phyloP scores from a whole-genome alignment of 2,797 vertebrate species.

The Myotis myotis region DNA sequence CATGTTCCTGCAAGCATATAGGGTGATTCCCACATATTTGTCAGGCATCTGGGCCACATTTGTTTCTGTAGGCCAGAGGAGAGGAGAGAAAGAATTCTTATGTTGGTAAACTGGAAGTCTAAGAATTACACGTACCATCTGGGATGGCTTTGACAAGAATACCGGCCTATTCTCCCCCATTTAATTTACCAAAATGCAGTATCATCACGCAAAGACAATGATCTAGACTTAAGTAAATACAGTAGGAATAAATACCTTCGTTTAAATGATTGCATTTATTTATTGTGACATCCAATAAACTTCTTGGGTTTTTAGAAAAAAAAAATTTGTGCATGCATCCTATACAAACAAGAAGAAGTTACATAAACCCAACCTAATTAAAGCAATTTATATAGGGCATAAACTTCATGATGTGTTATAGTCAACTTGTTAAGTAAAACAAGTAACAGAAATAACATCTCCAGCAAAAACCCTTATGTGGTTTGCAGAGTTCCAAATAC shows the following conservation, averaged over 20 bases:
- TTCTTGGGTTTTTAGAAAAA: constrained; percentile 41
- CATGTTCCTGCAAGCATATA: constrained; percentile 51
- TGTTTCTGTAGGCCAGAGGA: constrained; percentile 53
- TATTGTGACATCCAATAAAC: constrained; percentile 37
- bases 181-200: constrained; percentile 53
- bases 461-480: constrained; percentile 67
- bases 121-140: constrained; percentile 57
- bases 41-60: constrained; percentile 52
- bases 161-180: background rate
- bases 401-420: constrained; percentile 68
- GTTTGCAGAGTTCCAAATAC: constrained; percentile 74
- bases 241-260: constrained; percentile 11
- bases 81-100: constrained; percentile 43
- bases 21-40: constrained; percentile 50
- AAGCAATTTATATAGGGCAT: constrained; percentile 72
- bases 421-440: constrained; percentile 71
- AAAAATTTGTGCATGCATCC: background rate
- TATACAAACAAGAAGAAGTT: constrained; percentile 58
- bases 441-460: constrained; percentile 73
- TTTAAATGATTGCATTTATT: constrained; percentile 58
- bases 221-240: constrained; percentile 7
- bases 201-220: constrained; percentile 19
- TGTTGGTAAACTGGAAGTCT: constrained; percentile 62
- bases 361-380: constrained; percentile 70
- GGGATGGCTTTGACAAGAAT: constrained; percentile 23